Percentiles rank a stretch among this genome's conserved stretches.
Conservation (phyloP, 2,113 vertebrate genomes). For the Epinephelus moara region DNA sequence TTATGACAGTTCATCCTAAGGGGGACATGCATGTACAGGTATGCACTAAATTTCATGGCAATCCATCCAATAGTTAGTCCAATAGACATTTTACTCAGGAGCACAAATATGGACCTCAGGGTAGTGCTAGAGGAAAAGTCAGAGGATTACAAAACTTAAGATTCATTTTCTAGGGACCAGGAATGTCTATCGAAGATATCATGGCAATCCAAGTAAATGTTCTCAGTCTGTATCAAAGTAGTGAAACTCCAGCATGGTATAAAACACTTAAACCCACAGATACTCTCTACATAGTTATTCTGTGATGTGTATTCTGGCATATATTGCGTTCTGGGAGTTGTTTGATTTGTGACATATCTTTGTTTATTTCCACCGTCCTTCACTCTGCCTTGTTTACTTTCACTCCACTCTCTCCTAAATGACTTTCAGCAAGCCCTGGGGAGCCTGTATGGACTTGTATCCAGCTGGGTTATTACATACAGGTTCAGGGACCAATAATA, state of each 20-base stretch:
- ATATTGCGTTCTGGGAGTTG: not conserved
- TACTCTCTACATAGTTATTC: not conserved
- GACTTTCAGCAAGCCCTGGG: constrained; percentile 13
- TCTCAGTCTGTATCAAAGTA: not conserved
- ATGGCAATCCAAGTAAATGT: not conserved
- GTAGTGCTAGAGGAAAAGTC: not conserved
- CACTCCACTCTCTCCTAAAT: not conserved
- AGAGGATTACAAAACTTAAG: not conserved
- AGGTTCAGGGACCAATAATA: constrained; percentile 6
- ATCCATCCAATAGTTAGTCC: not conserved
- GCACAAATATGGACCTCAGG: not conserved
- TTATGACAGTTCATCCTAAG: not conserved
- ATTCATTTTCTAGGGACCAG: not conserved
- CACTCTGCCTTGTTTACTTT: constrained; percentile 34
- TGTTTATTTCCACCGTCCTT: constrained; percentile 23
- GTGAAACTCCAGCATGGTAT: no score
- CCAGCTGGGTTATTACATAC: constrained; percentile 11
- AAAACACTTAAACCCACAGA: no score
- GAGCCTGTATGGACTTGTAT: constrained; percentile 26
- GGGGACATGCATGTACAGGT: not conserved
- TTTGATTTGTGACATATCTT: constrained; percentile 7
- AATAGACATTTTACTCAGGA: not conserved
- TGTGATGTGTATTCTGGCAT: not conserved
- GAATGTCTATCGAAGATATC: not conserved
- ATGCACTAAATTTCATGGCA: not conserved